Base-by-base conservation (phyloP, 2,888 invertebrate genomes). In the Nomada goodeniana region DNA sequence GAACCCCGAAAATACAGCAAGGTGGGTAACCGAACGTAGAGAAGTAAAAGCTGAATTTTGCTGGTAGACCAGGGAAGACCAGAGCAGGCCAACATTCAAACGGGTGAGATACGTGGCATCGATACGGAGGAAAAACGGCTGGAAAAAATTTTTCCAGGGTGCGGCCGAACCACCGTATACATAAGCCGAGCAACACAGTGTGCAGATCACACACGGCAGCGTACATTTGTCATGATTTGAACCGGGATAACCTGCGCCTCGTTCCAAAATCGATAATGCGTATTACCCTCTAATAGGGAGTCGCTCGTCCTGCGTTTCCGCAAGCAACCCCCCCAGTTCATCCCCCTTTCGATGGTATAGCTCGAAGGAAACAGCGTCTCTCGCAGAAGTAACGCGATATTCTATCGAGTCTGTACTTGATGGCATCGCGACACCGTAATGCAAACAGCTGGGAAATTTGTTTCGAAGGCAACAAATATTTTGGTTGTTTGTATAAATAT, bases 261-360 rank as follows among this genome's bases (percentile, higher is more conserved):
- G 82, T 85, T 82, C 78, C 81, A 82, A 89, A 89, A 89, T 89
- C 88, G 84, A 89, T 89, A 88, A 85, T 89, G 88, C 86, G 80
- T 86, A 89, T 88, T 89, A 89, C 80, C 84, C 86, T 86, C 84
- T 89, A 89, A 89, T 89, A 89, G 81, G 82, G 85, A 86, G 81
- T 89, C 84, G 79, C 76, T 63, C 82, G 72, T 71, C 71, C 77
- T 73, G 57, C 82, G 67, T 76, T 81, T 80, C 72, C 65, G n/a
- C 71, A 42, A 1, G 44, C 57, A 50, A 50, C 42, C 59, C 61
- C 29, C 10, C 29, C 10, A 47, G 29, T 55, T n/a, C 67, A 44
- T 0, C 55, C 63, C 57, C 50, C n/a, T 26, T 60, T 50, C 52
- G 59, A 61, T 42, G 5, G 15, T 18, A n/a, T 11, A 3, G 7